Conservation (phyloP, 2,113 vertebrate genomes). For the Glaucomys volans region DNA sequence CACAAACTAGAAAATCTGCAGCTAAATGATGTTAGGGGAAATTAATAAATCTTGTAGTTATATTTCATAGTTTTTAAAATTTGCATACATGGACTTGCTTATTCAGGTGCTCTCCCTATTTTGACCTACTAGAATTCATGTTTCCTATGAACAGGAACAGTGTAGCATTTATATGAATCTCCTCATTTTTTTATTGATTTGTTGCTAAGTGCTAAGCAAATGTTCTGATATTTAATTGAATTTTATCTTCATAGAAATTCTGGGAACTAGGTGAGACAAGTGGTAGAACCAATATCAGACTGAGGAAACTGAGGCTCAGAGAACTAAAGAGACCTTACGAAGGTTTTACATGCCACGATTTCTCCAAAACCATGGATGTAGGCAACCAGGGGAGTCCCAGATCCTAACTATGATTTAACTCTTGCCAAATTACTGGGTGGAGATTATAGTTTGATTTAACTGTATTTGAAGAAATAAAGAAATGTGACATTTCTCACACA, state of each 20-base stretch:
- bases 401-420: neutral
- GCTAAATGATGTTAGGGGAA: neutral
- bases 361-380: neutral
- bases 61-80: neutral
- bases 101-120: neutral
- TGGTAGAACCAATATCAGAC: neutral
- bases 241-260: neutral
- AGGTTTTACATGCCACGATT: neutral
- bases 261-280: neutral
- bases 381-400: too few species aligned
- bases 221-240: neutral
- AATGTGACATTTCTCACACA: neutral
- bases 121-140: neutral
- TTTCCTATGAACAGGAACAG: neutral
- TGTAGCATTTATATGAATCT: neutral
- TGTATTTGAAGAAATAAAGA: neutral
- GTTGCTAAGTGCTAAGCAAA: neutral
- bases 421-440: neutral
- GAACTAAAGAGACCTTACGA: neutral
- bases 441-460: neutral
- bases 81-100: neutral
- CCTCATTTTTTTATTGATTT: conserved; percentile 16
- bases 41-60: neutral
- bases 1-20: neutral
- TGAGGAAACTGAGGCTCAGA: neutral